Percentiles rank a stretch among this genome's conserved stretches.
Evolutionary conservation across 2,797 vertebrate genomes (phyloP).

Genomic region (Percopsis omiscomaycus): DNA sequence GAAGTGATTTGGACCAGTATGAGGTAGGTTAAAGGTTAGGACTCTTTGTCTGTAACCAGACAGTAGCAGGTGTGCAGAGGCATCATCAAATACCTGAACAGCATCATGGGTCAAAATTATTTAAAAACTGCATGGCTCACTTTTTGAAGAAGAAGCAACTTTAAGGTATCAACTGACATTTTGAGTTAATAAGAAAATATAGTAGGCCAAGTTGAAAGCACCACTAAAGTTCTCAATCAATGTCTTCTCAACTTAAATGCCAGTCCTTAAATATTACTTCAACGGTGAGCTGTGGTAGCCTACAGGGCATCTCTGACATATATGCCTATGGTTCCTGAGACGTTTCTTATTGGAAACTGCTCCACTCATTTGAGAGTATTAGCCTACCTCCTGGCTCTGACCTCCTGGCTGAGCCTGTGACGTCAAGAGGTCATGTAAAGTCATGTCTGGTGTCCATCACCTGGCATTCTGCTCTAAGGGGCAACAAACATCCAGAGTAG

Average conservation of each 20-base stretch:
- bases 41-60: slow-evolving; percentile 22
- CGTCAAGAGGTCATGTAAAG: slow-evolving; percentile 4
- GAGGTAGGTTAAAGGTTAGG: slow-evolving; percentile 44
- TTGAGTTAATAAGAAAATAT: no score
- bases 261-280: no score
- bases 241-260: no score
- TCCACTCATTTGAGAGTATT: no score
- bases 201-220: no score
- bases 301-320: no score
- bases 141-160: background rate
- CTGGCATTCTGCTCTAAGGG: background rate
- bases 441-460: slow-evolving; percentile 17
- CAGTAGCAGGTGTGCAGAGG: slow-evolving; percentile 60
- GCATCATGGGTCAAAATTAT: background rate
- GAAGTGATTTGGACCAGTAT: slow-evolving; percentile 8
- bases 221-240: no score
- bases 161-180: no score
- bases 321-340: no score
- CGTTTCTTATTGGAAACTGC: no score
- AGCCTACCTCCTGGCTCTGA: background rate
- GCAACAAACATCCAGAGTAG: background rate
- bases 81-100: background rate
- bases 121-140: slow-evolving; percentile 7
- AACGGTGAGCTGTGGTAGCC: no score
- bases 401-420: slow-evolving; percentile 5